Base-by-base conservation (phyloP, 2,113 vertebrate species). In the Pyxicephalus adspersus region DNA sequence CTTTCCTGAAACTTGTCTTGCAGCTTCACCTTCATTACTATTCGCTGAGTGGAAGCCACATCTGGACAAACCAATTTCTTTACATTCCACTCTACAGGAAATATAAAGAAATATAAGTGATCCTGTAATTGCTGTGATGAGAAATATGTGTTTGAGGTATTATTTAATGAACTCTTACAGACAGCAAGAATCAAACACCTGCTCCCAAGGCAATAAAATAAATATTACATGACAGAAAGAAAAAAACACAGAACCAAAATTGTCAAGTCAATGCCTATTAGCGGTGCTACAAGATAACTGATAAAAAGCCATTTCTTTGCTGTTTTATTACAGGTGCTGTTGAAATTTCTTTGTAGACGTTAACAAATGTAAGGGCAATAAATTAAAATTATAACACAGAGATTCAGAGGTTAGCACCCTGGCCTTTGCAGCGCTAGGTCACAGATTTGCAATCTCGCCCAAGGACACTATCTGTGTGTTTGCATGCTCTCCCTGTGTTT, bases 151-250 rank as follows among this genome's bases (percentile, higher is more conserved):
- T 73, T 31, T 75, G 51, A 28, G 70, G 50, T 61, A 58, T 51
- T 18, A 65, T 74, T 81, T 81, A 81, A 81, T 81, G 60, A 74
- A 81, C 80, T 81, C 70, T 23, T 61, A 64, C 80, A 81, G 80
- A 81, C 58, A 75, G 80, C 23, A 29, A 65, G 80, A 75, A 81
- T 81, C 80, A 81, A 52, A 63, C 80, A 81, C 70, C 70, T 81
- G 80, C 80, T 75, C 80, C 57, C 61, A 58, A 26, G 66, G 70
- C 80, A 81, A 81, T 74, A 81, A 81, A 80, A 70, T 81, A 74
- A 65, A 75, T 29, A 22, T 55, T 75, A 66, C 61, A 74, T 50
- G 63, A 70, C 16, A 29, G 60, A 74, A 45, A 25, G 50, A 23
- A 20, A n/a, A 50, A 73, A 28, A 74, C 22, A 29, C 70, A 58